phyloP scores from a whole-genome alignment of 2,888 invertebrate species.

The Phrixothrix hirtus region DNA sequence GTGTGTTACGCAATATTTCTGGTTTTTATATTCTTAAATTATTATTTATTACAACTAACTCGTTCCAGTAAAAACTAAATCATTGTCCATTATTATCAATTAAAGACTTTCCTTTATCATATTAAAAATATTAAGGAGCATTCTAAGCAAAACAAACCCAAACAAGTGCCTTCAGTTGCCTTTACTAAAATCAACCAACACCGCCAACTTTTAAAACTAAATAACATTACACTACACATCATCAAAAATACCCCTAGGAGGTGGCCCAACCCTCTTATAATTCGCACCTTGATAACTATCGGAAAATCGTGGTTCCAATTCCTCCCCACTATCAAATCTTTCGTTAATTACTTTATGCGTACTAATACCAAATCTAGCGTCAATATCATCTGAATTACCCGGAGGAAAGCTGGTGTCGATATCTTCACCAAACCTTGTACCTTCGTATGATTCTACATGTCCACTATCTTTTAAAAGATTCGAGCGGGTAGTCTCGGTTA shows the following conservation, averaged over 20 bases:
- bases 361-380: conserved; percentile 69
- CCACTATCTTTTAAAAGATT: conserved; percentile 80
- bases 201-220: not conserved
- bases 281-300: conserved; percentile 53
- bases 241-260: conserved; percentile 80
- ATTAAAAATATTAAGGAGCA: no score
- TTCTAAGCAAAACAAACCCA: no score
- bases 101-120: no score
- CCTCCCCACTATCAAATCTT: conserved; percentile 45
- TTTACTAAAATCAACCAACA: no score
- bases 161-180: no score
- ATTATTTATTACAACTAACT: not conserved
- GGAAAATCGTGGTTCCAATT: conserved; percentile 50
- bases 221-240: conserved; percentile 64
- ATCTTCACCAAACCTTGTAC: conserved; percentile 51
- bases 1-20: no score
- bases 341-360: conserved; percentile 59
- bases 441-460: conserved; percentile 68
- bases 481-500: conserved; percentile 73
- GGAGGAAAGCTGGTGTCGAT: conserved; percentile 53
- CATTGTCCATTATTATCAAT: no score
- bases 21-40: no score
- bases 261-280: conserved; percentile 63
- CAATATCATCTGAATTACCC: conserved; percentile 56
- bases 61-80: not conserved